Evolutionary conservation across 2,888 invertebrate species (phyloP).

Genomic region (Priocnemis perturbator): DNA sequence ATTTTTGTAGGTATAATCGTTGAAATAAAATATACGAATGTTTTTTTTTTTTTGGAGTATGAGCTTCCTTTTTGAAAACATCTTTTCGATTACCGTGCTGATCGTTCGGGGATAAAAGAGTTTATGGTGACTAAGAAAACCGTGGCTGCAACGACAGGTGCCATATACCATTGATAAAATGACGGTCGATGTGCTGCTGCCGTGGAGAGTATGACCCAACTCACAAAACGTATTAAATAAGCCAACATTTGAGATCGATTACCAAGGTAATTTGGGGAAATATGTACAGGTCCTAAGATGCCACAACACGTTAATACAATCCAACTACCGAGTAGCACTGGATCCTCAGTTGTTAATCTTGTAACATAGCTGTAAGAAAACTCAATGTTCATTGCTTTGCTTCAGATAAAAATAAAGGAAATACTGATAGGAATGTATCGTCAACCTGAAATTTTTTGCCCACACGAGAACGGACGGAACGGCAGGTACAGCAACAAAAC

Average conservation of each 20-base stretch:
- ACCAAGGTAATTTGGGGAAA: conserved; percentile 48
- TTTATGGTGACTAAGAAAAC: conserved; percentile 55
- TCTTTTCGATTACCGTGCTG: not conserved
- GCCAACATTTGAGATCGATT: conserved; percentile 57
- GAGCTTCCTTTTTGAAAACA: too few relatives aligned
- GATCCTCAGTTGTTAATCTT: conserved; percentile 67
- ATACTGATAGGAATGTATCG: conserved; percentile 12
- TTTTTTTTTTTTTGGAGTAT: too few relatives aligned
- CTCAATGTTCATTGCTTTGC: conserved; percentile 6
- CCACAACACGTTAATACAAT: conserved; percentile 62
- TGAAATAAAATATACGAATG: conserved; percentile 8
- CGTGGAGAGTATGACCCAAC: conserved; percentile 63
- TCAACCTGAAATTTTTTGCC: conserved; percentile 86
- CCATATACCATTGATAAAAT: conserved; percentile 68
- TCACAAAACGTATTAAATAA: conserved; percentile 59
- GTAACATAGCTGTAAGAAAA: conserved; percentile 62
- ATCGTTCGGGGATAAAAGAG: conserved; percentile 42
- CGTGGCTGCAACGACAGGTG: conserved; percentile 61
- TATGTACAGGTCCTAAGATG: conserved; percentile 61
- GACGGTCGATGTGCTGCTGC: conserved; percentile 58
- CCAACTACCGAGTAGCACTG: conserved; percentile 66
- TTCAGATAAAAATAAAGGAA: conserved; percentile 14
- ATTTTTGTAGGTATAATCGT: not conserved
- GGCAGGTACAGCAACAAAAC: conserved; percentile 81
- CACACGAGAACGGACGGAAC: conserved; percentile 85